Evolutionary conservation across 2,113 vertebrate species (phyloP).

Genomic region (Leucoraja erinaceus): DNA sequence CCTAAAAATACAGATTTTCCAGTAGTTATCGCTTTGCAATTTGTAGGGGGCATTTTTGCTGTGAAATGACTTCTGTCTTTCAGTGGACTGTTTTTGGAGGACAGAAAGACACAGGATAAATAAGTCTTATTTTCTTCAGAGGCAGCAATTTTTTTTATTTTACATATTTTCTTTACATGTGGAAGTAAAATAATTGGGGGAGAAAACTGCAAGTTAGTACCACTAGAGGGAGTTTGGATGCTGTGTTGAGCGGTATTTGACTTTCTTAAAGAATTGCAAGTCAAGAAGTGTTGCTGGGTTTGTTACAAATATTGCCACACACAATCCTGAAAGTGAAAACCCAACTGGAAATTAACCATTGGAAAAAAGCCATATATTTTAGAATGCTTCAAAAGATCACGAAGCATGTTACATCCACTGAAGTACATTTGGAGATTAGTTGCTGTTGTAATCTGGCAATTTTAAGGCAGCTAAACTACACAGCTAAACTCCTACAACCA

Average conservation of each 20-base stretch:
- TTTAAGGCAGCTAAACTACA: no score
- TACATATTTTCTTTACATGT: background rate
- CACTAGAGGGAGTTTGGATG: conserved; percentile 13
- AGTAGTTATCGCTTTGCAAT: no score
- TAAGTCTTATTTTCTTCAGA: background rate
- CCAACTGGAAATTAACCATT: background rate
- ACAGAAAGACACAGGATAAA: no score
- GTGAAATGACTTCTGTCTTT: no score
- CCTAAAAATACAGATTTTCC: no score
- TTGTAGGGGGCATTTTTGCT: no score
- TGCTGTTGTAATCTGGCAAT: no score
- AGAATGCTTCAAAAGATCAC: background rate
- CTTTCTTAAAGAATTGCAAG: background rate
- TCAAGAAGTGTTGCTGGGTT: background rate
- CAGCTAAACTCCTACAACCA: no score
- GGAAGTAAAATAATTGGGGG: background rate
- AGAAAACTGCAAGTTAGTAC: background rate
- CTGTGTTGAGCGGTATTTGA: background rate
- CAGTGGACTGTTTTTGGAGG: no score
- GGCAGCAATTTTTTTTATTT: background rate
- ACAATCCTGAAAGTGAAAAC: no score
- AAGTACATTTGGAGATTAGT: no score
- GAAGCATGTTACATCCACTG: no score
- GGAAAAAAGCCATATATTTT: background rate
- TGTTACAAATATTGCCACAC: background rate